A percentile compares a stretch with the other conserved stretches of the same genome.
These are phyloP conservation scores for Heliothis virescens DNA, from an alignment of 1,140 invertebrate genomes.

Conservation along the genomic window DNA sequence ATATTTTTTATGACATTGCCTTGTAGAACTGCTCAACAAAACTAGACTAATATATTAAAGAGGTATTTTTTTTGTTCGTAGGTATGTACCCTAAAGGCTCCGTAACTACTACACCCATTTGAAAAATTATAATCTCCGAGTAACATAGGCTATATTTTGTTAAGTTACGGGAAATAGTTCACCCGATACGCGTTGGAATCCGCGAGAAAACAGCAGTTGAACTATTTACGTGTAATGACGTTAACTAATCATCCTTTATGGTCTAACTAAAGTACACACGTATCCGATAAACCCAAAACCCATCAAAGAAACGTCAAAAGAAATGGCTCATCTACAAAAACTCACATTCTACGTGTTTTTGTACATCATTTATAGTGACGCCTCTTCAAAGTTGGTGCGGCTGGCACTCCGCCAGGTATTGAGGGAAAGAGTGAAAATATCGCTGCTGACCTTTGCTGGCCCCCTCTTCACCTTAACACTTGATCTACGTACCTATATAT, in stretches of 20 bases:
- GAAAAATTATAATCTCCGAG: too few relatives aligned
- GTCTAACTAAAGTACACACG: not conserved
- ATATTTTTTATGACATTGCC: too few relatives aligned
- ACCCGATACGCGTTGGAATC: too few relatives aligned
- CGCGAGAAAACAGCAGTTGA: too few relatives aligned
- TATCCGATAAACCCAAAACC: not conserved
- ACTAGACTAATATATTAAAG: too few relatives aligned
- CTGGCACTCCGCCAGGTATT: slow-evolving; percentile 57
- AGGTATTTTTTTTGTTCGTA: too few relatives aligned
- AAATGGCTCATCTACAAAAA: not conserved
- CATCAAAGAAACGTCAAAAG: not conserved
- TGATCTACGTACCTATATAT: not conserved
- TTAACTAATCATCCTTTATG: too few relatives aligned
- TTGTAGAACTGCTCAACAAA: not conserved
- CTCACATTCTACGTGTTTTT: slow-evolving; percentile 16
- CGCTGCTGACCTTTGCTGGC: slow-evolving; percentile 55
- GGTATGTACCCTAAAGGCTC: too few relatives aligned
- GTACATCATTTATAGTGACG: slow-evolving; percentile 26
- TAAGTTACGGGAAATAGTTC: too few relatives aligned
- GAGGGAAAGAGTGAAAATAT: slow-evolving; percentile 63
- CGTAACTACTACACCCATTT: too few relatives aligned
- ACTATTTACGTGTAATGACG: too few relatives aligned
- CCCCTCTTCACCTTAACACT: slow-evolving; percentile 20
- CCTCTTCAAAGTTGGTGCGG: slow-evolving; percentile 43
- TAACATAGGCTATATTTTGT: too few relatives aligned